Base-by-base conservation (phyloP, 2,888 invertebrate genomes). In the Agrilus biguttatus region DNA sequence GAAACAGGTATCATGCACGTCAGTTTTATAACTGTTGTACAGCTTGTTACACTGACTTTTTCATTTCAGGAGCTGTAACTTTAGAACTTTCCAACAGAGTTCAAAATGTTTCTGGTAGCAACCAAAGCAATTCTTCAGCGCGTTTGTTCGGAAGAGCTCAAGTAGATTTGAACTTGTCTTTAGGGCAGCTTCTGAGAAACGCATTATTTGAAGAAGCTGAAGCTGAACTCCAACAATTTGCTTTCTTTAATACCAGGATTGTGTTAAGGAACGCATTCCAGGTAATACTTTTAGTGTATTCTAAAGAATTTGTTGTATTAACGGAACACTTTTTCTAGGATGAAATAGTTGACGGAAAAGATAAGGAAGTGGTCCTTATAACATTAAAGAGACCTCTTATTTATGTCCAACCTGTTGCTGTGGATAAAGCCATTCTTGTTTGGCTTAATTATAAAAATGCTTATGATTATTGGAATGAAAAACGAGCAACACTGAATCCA, bases 391-490 rank as follows among this genome's bases (percentile, higher is more conserved):
- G 96, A 39, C 98, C 98, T 0, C 74, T 97, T 49, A 82, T 98
- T 49, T 93, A 95, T 68, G 85, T 97, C 44, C 96, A 97, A 66
- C 96, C 97, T 0, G 80, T 91, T 58, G 97, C 98, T 8, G 87
- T 98, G 42, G 98, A 98, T 67, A 93, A 93, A 71, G 97, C 93
- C 12, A 93, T 98, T 51, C 75, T 98, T 14, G 92, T 98, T 38
- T 99, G 98, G 97, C 72, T 98, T 49, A 97, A 98, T 70, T 98
- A 98, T 63, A 96, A 96, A 69, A 97, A 96, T 66, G 96, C 97
- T 0, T 97, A 97, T 61, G 96, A 98, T 63, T 97, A 96, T 67
- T 98, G 97, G 97, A 91, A 89, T 53, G 95, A 95, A 64, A 96
- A 97, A 66, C 71, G 96, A 5, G 82, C 89, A 5, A 89, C 84